These are phyloP conservation scores for Habropoda laboriosa DNA, from an alignment of 1,140 invertebrate species.

Conservation along the genomic window DNA sequence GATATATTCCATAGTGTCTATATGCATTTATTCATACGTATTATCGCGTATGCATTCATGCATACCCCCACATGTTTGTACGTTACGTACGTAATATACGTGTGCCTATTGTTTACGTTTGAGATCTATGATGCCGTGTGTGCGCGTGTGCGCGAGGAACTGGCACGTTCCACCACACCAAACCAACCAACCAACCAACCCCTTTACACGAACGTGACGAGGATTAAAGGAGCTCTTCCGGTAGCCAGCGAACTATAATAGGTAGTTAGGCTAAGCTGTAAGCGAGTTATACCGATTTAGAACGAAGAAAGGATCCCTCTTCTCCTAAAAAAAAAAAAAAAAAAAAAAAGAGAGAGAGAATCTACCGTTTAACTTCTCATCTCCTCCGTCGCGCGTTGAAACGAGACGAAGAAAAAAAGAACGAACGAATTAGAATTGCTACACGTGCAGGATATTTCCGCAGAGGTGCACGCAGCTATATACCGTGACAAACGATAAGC, in stretches of 20 bases:
- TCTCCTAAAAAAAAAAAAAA: too few relatives aligned
- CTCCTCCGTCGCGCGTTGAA: not conserved
- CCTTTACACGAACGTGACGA: not conserved
- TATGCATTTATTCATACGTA: slow-evolving; percentile 63
- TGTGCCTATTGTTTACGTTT: slow-evolving; percentile 66
- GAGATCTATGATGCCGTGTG: slow-evolving; percentile 48
- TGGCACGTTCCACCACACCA: too few relatives aligned
- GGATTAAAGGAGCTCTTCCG: slow-evolving; percentile 51
- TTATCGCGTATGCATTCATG: slow-evolving; percentile 49
- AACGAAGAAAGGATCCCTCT: not conserved
- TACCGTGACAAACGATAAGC: not conserved
- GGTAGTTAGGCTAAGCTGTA: slow-evolving; percentile 21
- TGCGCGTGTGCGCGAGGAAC: slow-evolving; percentile 45
- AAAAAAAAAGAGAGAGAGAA: too few relatives aligned
- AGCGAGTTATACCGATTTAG: slow-evolving; percentile 14
- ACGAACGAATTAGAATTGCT: not conserved
- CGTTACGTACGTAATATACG: slow-evolving; percentile 65
- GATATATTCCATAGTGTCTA: slow-evolving; percentile 73
- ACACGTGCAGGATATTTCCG: not conserved
- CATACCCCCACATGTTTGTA: slow-evolving; percentile 40
- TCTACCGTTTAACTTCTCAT: not conserved
- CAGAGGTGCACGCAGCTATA: not conserved
- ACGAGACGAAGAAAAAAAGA: not conserved
- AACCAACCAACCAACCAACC: too few relatives aligned
- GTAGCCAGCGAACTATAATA: slow-evolving; percentile 27